A percentile compares a stretch with the other conserved stretches of the same genome.
Evolutionary conservation across 1,140 invertebrate species (phyloP).

Genomic region (Parasteatoda tepidariorum): DNA sequence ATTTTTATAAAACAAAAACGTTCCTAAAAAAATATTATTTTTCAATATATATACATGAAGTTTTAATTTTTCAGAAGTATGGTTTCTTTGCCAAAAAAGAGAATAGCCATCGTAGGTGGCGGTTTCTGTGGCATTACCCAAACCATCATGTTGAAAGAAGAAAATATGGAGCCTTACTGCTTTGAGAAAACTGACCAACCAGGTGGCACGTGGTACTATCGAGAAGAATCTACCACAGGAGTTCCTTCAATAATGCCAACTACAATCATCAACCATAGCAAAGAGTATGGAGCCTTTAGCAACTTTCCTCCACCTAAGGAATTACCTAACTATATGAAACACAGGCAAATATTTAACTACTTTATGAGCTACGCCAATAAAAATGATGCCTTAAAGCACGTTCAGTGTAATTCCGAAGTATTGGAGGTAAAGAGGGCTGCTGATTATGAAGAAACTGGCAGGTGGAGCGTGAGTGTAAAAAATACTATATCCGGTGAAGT

Average conservation of each 20-base stretch:
- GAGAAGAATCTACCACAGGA: slow-evolving; percentile 64
- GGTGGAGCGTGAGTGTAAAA: slow-evolving; percentile 67
- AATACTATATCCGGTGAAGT: slow-evolving; percentile 35
- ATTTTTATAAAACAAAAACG: too few species aligned
- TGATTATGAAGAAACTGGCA: slow-evolving; percentile 67
- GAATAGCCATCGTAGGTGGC: slow-evolving; percentile 69
- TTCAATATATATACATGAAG: too few species aligned
- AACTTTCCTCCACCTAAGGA: slow-evolving; percentile 67
- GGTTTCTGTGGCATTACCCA: slow-evolving; percentile 69
- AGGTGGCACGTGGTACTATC: slow-evolving; percentile 72
- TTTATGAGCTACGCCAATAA: slow-evolving; percentile 67
- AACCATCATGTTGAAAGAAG: slow-evolving; percentile 28
- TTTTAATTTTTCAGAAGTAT: background rate
- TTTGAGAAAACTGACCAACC: slow-evolving; percentile 65
- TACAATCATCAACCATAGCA: too few species aligned
- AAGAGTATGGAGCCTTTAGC: slow-evolving; percentile 70
- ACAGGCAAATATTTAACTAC: slow-evolving; percentile 67
- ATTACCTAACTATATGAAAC: slow-evolving; percentile 68
- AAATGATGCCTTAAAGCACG: slow-evolving; percentile 66
- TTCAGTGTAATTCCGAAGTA: background rate
- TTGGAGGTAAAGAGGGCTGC: slow-evolving; percentile 59
- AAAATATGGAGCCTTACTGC: background rate
- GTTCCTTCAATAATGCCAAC: slow-evolving; percentile 63
- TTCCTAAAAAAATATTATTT: too few species aligned
- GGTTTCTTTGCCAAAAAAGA: background rate